These are phyloP conservation scores for Choloepus hoffmanni DNA, from an alignment of 2,113 vertebrate genomes.

Conservation along the genomic window DNA sequence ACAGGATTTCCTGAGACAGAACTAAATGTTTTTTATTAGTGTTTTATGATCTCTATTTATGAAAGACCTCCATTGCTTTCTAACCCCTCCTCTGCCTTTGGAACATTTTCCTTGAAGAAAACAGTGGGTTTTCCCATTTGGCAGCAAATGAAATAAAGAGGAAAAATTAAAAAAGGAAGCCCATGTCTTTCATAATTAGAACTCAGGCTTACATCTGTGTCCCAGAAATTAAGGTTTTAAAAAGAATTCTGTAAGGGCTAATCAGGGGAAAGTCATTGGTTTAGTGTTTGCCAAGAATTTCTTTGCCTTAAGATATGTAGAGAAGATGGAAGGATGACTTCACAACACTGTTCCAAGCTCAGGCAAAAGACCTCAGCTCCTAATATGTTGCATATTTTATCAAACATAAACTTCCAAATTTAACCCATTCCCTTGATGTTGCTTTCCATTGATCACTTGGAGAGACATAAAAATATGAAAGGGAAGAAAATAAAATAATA, in stretches of 20 bases:
- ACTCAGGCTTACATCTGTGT: conserved; percentile 59
- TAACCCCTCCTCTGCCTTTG: not conserved
- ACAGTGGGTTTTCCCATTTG: conserved; percentile 50
- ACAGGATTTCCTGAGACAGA: not conserved
- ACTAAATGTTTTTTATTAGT: conserved; percentile 1
- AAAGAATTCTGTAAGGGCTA: conserved; percentile 62
- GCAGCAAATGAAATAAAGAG: conserved; percentile 44
- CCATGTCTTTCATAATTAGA: conserved; percentile 58
- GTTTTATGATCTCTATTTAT: conserved; percentile 38
- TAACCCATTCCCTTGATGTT: conserved; percentile 22
- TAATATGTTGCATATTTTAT: conserved; percentile 18
- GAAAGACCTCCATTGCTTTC: conserved; percentile 16
- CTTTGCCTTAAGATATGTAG: conserved; percentile 50
- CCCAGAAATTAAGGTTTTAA: conserved; percentile 66
- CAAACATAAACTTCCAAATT: conserved; percentile 10
- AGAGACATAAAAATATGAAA: not conserved
- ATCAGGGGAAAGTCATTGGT: conserved; percentile 54
- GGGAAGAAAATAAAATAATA: not conserved
- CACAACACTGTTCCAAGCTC: not conserved
- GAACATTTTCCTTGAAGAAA: conserved; percentile 55
- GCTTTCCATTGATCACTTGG: not conserved
- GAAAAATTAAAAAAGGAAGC: not conserved
- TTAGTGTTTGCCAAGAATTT: conserved; percentile 54
- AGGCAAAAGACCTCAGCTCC: not conserved
- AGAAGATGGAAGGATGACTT: conserved; percentile 53